Percentiles rank a stretch among this genome's conserved stretches.
phyloP scores from a whole-genome alignment of 2,888 invertebrate genomes.

The Epinotia brunnichana region DNA sequence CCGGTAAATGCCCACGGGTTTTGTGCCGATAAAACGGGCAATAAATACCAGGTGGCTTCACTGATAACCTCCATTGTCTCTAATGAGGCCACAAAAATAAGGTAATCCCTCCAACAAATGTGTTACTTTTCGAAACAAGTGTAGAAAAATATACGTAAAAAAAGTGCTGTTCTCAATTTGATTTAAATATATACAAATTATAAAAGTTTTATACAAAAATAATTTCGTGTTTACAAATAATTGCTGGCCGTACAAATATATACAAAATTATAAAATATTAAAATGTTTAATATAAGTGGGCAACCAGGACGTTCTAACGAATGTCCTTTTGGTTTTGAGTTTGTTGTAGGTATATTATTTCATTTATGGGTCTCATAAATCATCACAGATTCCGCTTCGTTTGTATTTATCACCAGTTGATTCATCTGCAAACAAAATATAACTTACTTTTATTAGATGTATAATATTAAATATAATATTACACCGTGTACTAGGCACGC shows the following conservation, averaged over 20 bases:
- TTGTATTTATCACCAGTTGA: constrained; percentile 54
- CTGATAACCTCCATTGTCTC: constrained; percentile 20
- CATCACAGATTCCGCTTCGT: constrained; percentile 52
- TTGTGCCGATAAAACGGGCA: neutral
- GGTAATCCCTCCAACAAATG: constrained; percentile 22
- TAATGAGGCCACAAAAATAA: constrained; percentile 21
- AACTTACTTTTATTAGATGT: neutral
- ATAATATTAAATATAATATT: neutral
- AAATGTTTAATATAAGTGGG: neutral
- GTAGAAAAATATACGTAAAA: constrained; percentile 31
- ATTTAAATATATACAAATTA: constrained; percentile 17
- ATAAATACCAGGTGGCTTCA: neutral
- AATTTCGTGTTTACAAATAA: constrained; percentile 19
- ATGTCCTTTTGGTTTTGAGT: neutral
- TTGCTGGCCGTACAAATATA: constrained; percentile 10
- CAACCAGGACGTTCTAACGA: neutral
- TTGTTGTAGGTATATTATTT: constrained; percentile 21
- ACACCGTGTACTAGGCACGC: neutral
- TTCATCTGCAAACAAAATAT: constrained; percentile 53
- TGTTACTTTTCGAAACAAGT: constrained; percentile 27
- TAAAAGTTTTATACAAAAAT: constrained; percentile 32
- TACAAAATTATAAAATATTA: constrained; percentile 16
- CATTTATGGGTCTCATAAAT: constrained; percentile 54
- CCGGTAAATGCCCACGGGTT: constrained; percentile 8
- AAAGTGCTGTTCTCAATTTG: constrained; percentile 19